Evolutionary conservation across 2,113 vertebrate genomes (phyloP), one percentile per base, ranked within the genome.

Genomic region (Cettia cetti): DNA sequence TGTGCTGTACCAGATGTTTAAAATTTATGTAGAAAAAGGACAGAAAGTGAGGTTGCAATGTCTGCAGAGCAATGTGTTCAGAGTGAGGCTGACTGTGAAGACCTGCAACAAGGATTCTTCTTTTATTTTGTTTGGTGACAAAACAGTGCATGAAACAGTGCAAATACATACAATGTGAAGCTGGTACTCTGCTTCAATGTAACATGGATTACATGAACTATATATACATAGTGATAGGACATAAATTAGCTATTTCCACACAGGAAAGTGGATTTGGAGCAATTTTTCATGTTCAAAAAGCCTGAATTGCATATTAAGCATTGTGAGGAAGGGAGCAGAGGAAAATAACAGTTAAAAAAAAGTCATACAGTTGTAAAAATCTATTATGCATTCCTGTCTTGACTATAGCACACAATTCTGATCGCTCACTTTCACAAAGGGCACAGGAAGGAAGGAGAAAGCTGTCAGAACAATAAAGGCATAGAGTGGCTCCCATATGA

Each of bases 341-440:
- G 45, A 89, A 94, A 86, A 71, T 52, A 80, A 69, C 49, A 77
- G 37, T 40, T n/a, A 80, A 86, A 90, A 92, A 94, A 89, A 56
- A 1, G 64, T 80, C 61, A 72, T 13, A 54, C 27, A 3, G 2
- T 57, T 90, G 40, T 80, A 91, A 92, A 86, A 86, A 72, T 39
- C 68, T 77, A 52, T 39, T 35, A 54, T 50, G 12, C 19, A 15
- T 77, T 71, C 15, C 57, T 28, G 40, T 86, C 71, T 20, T 68
- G 39, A 68, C 77, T 76, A 24, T 2, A 65, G 64, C 35, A 83
- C 27, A 39, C 50, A 74, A 53, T 90, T 89, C 82, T 84, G 39
- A 82, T 82, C 47, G 33, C 30, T 10, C 6, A 1, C 26, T 87
- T 82, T 60, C 30, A 54, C 19, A 75, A 82, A 53, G 35, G 75